Percentiles rank a stretch among this genome's conserved stretches.
phyloP scores from a whole-genome alignment of 2,888 invertebrate genomes.

The Pseudococcus longispinus region DNA sequence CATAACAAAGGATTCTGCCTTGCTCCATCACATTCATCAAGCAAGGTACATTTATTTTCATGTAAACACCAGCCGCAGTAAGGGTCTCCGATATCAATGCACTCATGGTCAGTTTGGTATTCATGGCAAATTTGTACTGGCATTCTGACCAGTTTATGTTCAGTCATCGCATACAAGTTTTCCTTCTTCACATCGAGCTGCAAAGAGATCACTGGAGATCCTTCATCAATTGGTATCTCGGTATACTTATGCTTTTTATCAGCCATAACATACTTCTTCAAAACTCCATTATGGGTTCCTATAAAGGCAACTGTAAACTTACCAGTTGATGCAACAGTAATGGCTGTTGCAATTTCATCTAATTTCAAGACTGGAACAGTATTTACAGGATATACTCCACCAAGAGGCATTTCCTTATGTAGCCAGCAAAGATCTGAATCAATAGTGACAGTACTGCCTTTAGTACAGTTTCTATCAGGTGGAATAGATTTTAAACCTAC shows the following conservation, averaged over 20 bases:
- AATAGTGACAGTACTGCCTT: not conserved
- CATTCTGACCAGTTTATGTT: not conserved
- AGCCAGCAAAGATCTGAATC: not conserved
- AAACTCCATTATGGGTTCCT: not conserved
- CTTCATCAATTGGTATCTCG: not conserved
- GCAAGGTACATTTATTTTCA: slow-evolving; percentile 91
- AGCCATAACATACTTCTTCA: not conserved
- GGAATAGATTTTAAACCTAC: not conserved
- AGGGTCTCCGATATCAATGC: slow-evolving; percentile 92
- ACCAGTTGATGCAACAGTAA: not conserved
- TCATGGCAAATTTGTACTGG: slow-evolving; percentile 78
- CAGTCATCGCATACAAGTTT: not conserved
- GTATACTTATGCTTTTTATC: not conserved
- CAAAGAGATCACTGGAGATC: not conserved
- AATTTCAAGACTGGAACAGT: not conserved
- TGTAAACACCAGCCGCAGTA: slow-evolving; percentile 98
- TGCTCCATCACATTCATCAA: slow-evolving; percentile 90
- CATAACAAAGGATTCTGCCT: slow-evolving; percentile 91
- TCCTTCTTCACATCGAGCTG: not conserved
- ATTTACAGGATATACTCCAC: not conserved
- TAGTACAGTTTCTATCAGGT: not conserved
- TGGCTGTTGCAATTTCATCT: not conserved
- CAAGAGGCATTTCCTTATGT: not conserved
- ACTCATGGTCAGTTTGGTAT: slow-evolving; percentile 88
- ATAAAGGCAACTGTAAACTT: not conserved